Evolutionary conservation across 92 coral and sea anemone genomes (phyloP).

Genomic region (Parazoanthus swiftii): DNA sequence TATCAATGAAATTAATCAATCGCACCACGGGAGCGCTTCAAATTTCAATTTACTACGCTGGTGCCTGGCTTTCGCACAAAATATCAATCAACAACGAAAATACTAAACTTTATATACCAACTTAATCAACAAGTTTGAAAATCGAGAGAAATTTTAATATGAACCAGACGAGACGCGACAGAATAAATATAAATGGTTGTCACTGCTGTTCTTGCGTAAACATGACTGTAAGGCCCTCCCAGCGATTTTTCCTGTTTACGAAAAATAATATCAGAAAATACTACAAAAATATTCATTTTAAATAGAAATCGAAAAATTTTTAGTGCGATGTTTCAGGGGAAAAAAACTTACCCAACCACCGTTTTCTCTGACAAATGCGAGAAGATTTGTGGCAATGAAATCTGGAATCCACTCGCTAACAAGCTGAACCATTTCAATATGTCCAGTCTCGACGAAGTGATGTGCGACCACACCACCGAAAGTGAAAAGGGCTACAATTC

Average conservation of each 20-base stretch:
- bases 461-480: constrained; percentile 97
- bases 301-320: neutral
- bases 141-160: constrained; percentile 11
- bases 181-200: constrained; percentile 35
- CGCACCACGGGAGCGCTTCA: constrained; percentile 4
- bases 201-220: constrained; percentile 32
- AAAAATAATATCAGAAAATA: constrained; percentile 57
- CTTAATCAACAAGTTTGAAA: neutral
- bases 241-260: constrained; percentile 27
- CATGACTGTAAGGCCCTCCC: constrained; percentile 28
- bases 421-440: constrained; percentile 89
- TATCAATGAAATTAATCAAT: constrained; percentile 30
- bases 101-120: neutral
- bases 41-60: constrained; percentile 30
- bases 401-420: constrained; percentile 79
- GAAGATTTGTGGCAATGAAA: constrained; percentile 84
- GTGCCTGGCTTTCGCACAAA: neutral
- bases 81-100: neutral
- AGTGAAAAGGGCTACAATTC: constrained; percentile 93
- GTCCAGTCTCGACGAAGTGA: constrained; percentile 91
- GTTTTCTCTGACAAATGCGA: constrained; percentile 86
- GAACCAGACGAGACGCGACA: constrained; percentile 36
- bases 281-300: constrained; percentile 44
- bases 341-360: constrained; percentile 94
- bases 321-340: neutral